These are phyloP conservation scores for Cydia strobilella DNA, from an alignment of 1,140 invertebrate species.

Conservation along the genomic window DNA sequence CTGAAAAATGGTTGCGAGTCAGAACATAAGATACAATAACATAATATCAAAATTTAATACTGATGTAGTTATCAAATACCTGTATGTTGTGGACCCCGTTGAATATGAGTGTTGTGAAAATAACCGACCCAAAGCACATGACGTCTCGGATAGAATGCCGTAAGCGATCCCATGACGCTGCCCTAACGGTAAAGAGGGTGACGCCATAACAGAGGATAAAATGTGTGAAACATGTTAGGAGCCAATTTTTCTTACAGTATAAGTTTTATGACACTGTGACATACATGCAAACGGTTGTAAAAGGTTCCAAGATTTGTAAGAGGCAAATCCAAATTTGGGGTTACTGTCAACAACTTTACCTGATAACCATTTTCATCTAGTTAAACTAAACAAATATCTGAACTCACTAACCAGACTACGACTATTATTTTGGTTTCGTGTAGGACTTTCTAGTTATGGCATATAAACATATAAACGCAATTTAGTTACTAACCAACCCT, in stretches of 20 bases:
- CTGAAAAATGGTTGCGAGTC: slow-evolving; percentile 20
- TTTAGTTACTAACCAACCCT: not conserved
- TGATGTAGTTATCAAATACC: not conserved
- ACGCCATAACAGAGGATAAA: no score
- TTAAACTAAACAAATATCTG: not conserved
- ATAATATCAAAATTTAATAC: slow-evolving; percentile 15
- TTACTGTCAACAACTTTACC: not conserved
- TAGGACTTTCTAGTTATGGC: not conserved
- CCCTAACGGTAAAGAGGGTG: no score
- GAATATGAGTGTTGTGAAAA: not conserved
- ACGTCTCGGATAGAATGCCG: no score
- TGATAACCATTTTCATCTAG: not conserved
- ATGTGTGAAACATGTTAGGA: no score
- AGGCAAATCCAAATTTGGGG: not conserved
- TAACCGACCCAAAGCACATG: no score
- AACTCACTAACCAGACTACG: not conserved
- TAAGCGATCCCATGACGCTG: no score
- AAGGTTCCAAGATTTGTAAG: not conserved
- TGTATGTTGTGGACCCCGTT: not conserved
- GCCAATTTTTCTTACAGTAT: no score
- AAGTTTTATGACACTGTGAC: no score
- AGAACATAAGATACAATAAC: slow-evolving; percentile 3
- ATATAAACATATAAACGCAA: slow-evolving; percentile 2
- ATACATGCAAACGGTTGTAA: not conserved
- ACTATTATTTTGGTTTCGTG: slow-evolving; percentile 2